phyloP scores from a whole-genome alignment of 2,113 vertebrate species.

The Bagarius yarrelli region DNA sequence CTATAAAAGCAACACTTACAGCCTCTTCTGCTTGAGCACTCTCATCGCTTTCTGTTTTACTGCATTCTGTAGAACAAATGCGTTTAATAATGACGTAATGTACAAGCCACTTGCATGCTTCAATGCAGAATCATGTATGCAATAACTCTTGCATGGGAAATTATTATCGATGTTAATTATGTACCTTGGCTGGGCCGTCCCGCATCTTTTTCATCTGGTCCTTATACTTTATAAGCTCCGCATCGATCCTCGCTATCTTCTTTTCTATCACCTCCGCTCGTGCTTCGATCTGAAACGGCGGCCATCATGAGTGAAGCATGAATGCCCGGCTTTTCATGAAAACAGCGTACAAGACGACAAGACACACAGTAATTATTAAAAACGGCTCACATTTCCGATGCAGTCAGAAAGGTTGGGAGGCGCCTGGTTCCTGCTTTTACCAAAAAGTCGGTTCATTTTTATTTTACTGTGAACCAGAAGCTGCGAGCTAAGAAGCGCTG shows the following conservation, averaged over 20 bases:
- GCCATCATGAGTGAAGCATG: conserved; percentile 18
- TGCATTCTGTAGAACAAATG: conserved; percentile 81
- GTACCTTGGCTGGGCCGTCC: conserved; percentile 93
- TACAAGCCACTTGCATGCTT: neutral
- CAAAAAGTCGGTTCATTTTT: conserved; percentile 92
- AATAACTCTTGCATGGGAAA: neutral
- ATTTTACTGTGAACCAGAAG: neutral
- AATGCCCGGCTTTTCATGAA: neutral
- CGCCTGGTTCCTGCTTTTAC: conserved; percentile 84
- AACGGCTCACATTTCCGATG: conserved; percentile 84
- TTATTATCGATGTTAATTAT: neutral
- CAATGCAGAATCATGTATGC: neutral
- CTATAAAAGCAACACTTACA: conserved; percentile 78
- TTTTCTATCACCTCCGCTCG: conserved; percentile 94
- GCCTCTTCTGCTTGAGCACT: conserved; percentile 95
- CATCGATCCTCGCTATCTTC: conserved; percentile 89
- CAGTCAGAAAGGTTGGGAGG: conserved; percentile 91
- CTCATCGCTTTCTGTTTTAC: conserved; percentile 97
- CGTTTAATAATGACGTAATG: neutral
- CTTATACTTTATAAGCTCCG: conserved; percentile 93
- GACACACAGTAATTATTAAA: conserved; percentile 42
- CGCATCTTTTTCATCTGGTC: conserved; percentile 99
- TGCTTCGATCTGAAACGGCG: conserved; percentile 81
- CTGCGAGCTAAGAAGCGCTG: neutral
- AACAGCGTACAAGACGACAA: neutral